phyloP scores from a whole-genome alignment of 2,888 invertebrate genomes.

The Myopa tessellatipennis region DNA sequence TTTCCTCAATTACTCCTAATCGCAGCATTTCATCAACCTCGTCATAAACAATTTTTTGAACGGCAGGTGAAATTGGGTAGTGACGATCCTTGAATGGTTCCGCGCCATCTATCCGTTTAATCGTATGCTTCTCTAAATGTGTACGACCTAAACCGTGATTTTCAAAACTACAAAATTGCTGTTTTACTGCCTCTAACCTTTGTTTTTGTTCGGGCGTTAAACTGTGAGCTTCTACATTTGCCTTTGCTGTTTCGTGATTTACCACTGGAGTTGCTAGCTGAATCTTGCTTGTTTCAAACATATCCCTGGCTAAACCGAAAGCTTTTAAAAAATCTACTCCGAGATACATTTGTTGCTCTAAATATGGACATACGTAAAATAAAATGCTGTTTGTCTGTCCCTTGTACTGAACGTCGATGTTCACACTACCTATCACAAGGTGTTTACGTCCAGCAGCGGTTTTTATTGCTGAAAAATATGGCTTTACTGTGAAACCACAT shows the following conservation, averaged over 20 bases:
- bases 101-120: no score
- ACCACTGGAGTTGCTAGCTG: no score
- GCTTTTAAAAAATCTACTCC: conserved; percentile 15
- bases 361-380: background rate
- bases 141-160: no score
- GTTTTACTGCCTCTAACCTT: no score
- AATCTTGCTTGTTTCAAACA: no score
- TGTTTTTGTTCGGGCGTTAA: no score
- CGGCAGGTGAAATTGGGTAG: no score
- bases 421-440: background rate
- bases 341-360: background rate
- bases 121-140: no score
- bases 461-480: background rate
- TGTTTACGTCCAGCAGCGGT: background rate
- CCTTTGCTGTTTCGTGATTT: background rate
- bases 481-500: background rate
- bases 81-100: no score
- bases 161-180: no score
- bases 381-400: no score
- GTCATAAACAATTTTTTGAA: no score
- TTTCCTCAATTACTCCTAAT: conserved; percentile 6
- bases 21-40: background rate
- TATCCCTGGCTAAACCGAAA: conserved; percentile 7
- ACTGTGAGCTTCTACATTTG: background rate
- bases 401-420: background rate